These are phyloP conservation scores for Muraenolepis orangiensis DNA, from an alignment of 2,797 vertebrate genomes.

Conservation along the genomic window DNA sequence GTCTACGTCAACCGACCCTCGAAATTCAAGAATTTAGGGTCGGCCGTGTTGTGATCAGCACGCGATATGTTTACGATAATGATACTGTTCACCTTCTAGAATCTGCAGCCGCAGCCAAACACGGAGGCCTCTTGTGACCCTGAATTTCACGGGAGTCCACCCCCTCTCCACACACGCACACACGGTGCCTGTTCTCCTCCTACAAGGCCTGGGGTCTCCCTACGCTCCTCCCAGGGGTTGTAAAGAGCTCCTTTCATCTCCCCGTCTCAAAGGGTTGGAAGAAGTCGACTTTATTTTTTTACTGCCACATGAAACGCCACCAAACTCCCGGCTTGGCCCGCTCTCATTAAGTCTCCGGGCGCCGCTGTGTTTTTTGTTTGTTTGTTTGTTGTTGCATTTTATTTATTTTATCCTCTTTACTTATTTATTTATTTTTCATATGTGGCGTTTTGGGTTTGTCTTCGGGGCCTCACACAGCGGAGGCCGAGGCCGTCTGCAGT, in stretches of 20 bases:
- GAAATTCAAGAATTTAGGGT: no score
- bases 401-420: background rate
- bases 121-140: background rate
- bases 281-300: slow-evolving; percentile 33
- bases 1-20: background rate
- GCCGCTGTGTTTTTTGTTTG: no score
- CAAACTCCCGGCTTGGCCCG: slow-evolving; percentile 13
- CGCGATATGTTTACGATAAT: background rate
- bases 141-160: background rate
- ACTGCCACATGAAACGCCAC: slow-evolving; percentile 21
- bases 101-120: background rate
- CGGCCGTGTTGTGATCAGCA: no score
- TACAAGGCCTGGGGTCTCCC: background rate
- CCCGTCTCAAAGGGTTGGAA: slow-evolving; percentile 22
- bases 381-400: no score
- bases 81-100: background rate
- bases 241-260: slow-evolving; percentile 9
- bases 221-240: slow-evolving; percentile 2
- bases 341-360: background rate
- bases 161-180: no score
- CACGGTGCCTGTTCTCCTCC: background rate
- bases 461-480: slow-evolving; percentile 29
- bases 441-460: slow-evolving; percentile 21
- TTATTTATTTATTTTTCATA: slow-evolving; percentile 20
- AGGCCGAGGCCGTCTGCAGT: slow-evolving; percentile 32